Base-by-base conservation (phyloP, 2,113 vertebrate species). In the Brachyhypopomus gauderio region DNA sequence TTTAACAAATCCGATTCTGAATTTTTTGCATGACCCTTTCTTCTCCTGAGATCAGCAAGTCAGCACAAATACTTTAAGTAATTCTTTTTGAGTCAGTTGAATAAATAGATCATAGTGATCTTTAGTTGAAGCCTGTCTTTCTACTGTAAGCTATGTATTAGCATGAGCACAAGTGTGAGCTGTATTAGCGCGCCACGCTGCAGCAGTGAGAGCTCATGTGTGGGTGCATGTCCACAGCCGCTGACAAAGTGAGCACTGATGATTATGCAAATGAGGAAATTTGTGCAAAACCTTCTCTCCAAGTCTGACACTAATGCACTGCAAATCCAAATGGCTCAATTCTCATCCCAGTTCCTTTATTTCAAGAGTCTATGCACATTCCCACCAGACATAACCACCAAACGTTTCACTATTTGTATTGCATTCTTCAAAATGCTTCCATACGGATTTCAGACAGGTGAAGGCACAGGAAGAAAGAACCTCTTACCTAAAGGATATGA, bases 211-310 rank as follows among this genome's bases (percentile, higher is more conserved):
- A 69, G 30, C 11, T 69, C 20, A 58, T 5, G 20, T 66, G 25
- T 69, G 64, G 30, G 63, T 14, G 48, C 19, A 67, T 55, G 5
- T 67, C 25, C 55, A 17, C 66, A 77, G 75, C 75, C 55, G 17
- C 45, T 67, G 67, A 66, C n/a, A 27, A 36, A 77, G 62, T 77
- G 62, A 77, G 48, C 34, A 77, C 55, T 67, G 25, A 67, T 77
- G 66, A 70, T 77, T n/a, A 77, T 77, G 60, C 25, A 77, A 79
- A 89, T 84, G 70, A 82, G 73, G 58, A 84, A 27, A 25, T 5
- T 14, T 72, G 73, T 72, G 63, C n/a, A 77, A 85, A 70, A 82
- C 79, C 41, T 30, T 23, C 64, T 19, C 52, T 17, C 25, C 38
- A 19, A 45, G 60, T 66, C 41, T 52, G 45, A 12, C 34, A 25